Evolutionary conservation across 2,888 invertebrate species (phyloP).

Genomic region (Tinea semifulvella): DNA sequence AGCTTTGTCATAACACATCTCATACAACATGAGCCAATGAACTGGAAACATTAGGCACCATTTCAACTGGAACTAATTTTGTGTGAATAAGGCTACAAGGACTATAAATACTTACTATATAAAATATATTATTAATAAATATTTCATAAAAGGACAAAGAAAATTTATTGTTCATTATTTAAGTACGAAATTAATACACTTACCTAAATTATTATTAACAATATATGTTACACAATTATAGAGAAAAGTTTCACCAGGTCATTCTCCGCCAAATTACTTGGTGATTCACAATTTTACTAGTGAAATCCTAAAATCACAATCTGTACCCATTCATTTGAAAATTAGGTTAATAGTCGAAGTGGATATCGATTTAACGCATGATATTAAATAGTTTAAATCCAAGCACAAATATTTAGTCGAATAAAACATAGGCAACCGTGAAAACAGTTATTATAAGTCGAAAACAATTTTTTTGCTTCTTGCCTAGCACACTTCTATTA

Average conservation of each 20-base stretch:
- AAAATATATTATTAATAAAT: not conserved
- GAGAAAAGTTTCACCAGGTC: conserved; percentile 26
- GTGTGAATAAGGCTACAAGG: not conserved
- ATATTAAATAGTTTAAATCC: conserved; percentile 14
- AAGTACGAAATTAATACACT: too few species aligned
- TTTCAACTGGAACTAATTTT: not conserved
- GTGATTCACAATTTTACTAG: not conserved
- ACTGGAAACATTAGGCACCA: not conserved
- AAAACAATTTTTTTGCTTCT: not conserved
- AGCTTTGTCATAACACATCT: too few species aligned
- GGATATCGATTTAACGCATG: conserved; percentile 40
- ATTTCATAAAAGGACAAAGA: not conserved
- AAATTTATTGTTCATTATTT: not conserved
- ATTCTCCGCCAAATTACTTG: not conserved
- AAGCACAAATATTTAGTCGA: not conserved
- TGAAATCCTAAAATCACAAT: conserved; percentile 20
- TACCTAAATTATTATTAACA: not conserved
- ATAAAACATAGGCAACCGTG: not conserved
- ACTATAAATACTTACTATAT: too few species aligned
- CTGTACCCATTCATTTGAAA: conserved; percentile 50
- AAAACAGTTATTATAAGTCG: not conserved
- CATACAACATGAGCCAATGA: not conserved
- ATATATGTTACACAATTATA: not conserved
- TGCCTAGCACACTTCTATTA: not conserved
- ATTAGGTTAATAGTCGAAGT: conserved; percentile 26